Evolutionary conservation across 2,797 vertebrate species (phyloP).

Genomic region (Pachyuromys duprasi): DNA sequence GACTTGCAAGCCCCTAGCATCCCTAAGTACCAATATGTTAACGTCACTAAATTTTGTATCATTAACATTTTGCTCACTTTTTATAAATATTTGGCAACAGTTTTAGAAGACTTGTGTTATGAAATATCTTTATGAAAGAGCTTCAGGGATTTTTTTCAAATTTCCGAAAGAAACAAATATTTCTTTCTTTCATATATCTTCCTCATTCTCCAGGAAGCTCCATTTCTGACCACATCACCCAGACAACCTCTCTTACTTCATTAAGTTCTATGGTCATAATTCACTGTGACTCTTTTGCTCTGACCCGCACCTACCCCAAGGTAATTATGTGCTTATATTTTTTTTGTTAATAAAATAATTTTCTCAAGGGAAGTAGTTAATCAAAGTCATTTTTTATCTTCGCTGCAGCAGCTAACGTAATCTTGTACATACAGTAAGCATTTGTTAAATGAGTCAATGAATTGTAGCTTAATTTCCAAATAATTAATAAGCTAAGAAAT

Average conservation of each 20-base stretch:
- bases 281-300: conserved; percentile 6
- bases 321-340: not conserved
- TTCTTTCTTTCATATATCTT: not conserved
- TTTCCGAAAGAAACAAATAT: not conserved
- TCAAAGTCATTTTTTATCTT: conserved; percentile 43
- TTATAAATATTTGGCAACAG: not conserved
- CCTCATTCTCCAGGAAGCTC: not conserved
- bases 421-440: conserved; percentile 27
- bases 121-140: not conserved
- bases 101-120: not conserved
- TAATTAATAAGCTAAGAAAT: conserved; percentile 60
- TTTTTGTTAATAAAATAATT: conserved; percentile 48
- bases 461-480: conserved; percentile 39
- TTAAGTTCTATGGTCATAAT: not conserved
- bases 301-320: not conserved
- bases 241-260: not conserved
- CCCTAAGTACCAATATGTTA: conserved; percentile 39
- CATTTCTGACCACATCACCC: not conserved
- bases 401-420: not conserved
- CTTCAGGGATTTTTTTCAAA: conserved; percentile 36
- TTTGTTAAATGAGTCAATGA: conserved; percentile 57
- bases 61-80: conserved; percentile 40
- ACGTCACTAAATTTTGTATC: conserved; percentile 49
- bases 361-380: conserved; percentile 43
- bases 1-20: conserved; percentile 42